A percentile compares a stretch with the other conserved stretches of the same genome.
These are phyloP conservation scores for Mus musculus DNA, from an alignment of 2,113 vertebrate genomes.

Conservation along the genomic window DNA sequence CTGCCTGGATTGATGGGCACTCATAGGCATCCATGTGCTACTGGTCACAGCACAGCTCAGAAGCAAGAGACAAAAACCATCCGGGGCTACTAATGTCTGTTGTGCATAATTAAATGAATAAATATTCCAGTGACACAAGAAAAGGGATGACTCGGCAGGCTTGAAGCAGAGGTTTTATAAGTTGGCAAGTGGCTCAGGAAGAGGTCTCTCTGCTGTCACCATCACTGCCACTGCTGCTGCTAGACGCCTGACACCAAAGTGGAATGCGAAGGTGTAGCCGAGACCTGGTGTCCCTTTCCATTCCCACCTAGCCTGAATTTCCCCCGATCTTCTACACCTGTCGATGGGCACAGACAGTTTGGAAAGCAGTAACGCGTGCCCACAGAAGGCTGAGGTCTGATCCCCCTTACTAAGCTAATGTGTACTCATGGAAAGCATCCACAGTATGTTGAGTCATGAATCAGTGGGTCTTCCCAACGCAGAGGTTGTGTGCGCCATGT, in stretches of 20 bases:
- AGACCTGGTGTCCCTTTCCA: rapidly evolving
- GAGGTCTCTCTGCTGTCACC: not conserved
- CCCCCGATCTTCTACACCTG: not conserved
- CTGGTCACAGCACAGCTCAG: not conserved
- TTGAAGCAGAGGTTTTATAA: not conserved
- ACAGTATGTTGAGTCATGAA: not conserved
- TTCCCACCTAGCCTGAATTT: not conserved
- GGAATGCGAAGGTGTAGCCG: not conserved
- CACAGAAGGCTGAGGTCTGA: not conserved
- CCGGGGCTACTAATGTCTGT: not conserved
- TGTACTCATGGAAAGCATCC: not conserved
- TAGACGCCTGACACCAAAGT: not conserved
- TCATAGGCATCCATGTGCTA: not conserved
- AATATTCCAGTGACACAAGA: not conserved
- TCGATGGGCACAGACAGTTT: not conserved
- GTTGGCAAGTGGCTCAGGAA: not conserved
- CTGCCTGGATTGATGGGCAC: not conserved
- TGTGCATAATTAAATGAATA: not conserved
- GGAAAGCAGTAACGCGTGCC: not conserved
- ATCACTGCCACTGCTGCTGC: not conserved
- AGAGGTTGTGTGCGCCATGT: not conserved
- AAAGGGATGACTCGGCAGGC: not conserved
- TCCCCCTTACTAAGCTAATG: not conserved
- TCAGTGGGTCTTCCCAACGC: not conserved
- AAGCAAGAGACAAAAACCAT: not conserved